A percentile compares a stretch with the other conserved stretches of the same genome.
phyloP scores from a whole-genome alignment of 2,888 invertebrate genomes.

The Ophion slaviceki region DNA sequence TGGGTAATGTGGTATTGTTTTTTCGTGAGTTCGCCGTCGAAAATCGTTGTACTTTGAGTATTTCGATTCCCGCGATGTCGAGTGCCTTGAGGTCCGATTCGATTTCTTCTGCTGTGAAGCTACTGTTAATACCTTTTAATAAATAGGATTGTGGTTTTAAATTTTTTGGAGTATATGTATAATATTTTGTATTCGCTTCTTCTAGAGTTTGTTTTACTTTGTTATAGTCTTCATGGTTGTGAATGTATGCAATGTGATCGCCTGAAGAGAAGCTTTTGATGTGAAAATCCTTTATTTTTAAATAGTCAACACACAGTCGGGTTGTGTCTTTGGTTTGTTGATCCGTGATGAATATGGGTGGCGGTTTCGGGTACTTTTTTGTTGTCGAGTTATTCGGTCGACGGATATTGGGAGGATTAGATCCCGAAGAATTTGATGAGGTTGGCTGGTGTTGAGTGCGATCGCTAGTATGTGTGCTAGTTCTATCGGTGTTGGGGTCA shows the following conservation, averaged over 20 bases:
- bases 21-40: constrained; percentile 5
- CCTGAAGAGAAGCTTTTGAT: neutral
- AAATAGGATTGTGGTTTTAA: neutral
- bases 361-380: constrained; percentile 1
- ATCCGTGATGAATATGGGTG: constrained; percentile 11
- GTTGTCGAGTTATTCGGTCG: no score
- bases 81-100: neutral
- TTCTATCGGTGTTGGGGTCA: no score
- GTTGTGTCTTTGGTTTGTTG: constrained; percentile 8
- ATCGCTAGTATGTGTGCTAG: no score
- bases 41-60: constrained; percentile 16
- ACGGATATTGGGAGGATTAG: no score
- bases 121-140: constrained; percentile 13
- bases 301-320: neutral
- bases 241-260: neutral
- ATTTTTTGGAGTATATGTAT: constrained; percentile 23
- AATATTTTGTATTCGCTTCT: constrained; percentile 13
- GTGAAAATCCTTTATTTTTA: constrained; percentile 10
- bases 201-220: constrained; percentile 10
- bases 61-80: neutral
- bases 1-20: constrained; percentile 1
- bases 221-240: neutral
- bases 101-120: neutral
- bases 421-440: no score
- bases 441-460: no score